Base-by-base conservation (phyloP, 2,888 invertebrate genomes). In the Hemithea aestivaria region DNA sequence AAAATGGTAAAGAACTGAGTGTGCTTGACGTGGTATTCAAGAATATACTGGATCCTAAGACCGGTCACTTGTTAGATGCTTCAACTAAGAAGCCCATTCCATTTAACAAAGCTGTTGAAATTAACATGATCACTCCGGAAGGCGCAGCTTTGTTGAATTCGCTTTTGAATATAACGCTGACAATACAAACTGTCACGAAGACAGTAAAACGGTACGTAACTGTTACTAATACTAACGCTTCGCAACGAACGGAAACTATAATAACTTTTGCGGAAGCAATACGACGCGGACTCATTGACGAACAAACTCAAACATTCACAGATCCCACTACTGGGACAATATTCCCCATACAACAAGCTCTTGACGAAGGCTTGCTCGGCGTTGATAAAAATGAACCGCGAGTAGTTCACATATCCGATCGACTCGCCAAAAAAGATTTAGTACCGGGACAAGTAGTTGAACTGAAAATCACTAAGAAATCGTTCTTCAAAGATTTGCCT, bases 1-100 rank as follows among this genome's bases (percentile, higher is more conserved):
- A 93, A 66, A 89, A 92, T 46, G 92, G 92, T 8, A 89, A 88
- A 44, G 96, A 97, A 77, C 76, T 96, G 21, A 92, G 90, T 35
- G 93, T 96, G n/a, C 83, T 97, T 53, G 95, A 96, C 71, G 94
- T 97, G 9, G 96, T 97, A 42, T 92, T 95, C 57, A 91, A 92
- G 58, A 94, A 94, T 58, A 89, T 94, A 59, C 90, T 99, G 35
- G 96, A 99, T 72, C 95, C 97, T 0, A 92, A 92, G 74, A 93
- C 94, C 12, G 97, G 97, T 6, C 92, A 95, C 73, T 89, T 96
- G 48, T 79, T 97, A 44, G 94, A 97, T 65, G 90, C 93, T 9
- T 84, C 89, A 47, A 91, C 90, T 26, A 91, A 91, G 58, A 91
- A 90, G 64, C 89, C 92, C 32, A 89, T 96, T 66, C 94, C 96